Conservation (phyloP, 2,888 invertebrate genomes). For the Therioaphis trifolii region DNA sequence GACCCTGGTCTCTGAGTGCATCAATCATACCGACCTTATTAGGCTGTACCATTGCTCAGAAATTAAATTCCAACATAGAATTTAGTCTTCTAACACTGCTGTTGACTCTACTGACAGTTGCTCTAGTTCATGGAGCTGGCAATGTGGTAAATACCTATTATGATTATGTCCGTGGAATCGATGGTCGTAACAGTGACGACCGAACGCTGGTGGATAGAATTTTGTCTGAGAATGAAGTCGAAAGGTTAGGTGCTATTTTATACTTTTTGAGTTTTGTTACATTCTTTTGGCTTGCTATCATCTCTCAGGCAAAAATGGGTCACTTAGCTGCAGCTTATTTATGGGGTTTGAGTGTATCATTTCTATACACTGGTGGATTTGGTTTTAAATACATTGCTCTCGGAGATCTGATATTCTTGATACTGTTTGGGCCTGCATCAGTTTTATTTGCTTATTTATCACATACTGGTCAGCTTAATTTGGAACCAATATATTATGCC, state of each 20-base stretch:
- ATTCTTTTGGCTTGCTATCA: constrained; percentile 79
- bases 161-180: constrained; percentile 93
- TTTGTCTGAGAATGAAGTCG: constrained; percentile 84
- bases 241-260: constrained; percentile 87
- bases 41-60: constrained; percentile 89
- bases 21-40: constrained; percentile 90
- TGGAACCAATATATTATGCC: constrained; percentile 92
- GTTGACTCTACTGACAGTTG: constrained; percentile 85
- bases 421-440: constrained; percentile 93
- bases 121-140: constrained; percentile 94
- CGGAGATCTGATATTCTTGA: constrained; percentile 90
- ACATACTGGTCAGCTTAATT: constrained; percentile 90
- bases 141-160: constrained; percentile 97
- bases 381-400: constrained; percentile 95
- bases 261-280: constrained; percentile 88
- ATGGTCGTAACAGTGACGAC: constrained; percentile 92
- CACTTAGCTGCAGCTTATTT: constrained; percentile 94
- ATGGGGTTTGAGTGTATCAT: constrained; percentile 93
- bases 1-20: constrained; percentile 94
- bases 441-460: constrained; percentile 93
- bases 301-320: constrained; percentile 93
- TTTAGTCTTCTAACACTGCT: constrained; percentile 85
- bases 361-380: constrained; percentile 96
- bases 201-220: constrained; percentile 94
- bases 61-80: constrained; percentile 77